Percentiles rank a stretch among this genome's conserved stretches.
phyloP scores from a whole-genome alignment of 2,797 vertebrate genomes.

The Neosilurus mollespiculum region DNA sequence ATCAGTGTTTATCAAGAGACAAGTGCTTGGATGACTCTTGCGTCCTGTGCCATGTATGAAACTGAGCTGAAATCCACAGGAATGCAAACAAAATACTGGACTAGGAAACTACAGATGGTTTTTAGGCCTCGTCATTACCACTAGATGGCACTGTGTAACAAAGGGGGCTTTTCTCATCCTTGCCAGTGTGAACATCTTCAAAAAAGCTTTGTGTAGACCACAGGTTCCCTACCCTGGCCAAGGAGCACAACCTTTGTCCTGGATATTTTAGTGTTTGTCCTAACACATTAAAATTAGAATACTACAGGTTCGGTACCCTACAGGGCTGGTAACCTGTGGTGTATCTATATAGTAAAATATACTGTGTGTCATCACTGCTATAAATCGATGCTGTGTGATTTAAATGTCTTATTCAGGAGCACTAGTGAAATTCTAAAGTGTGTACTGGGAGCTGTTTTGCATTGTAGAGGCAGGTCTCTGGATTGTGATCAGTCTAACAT shows the following conservation, averaged over 20 bases:
- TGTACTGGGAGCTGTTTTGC: background rate
- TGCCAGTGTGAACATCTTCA: background rate
- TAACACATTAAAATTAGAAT: background rate
- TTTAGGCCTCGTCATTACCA: constrained; percentile 18
- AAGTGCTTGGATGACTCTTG: constrained; percentile 29
- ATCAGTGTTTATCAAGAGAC: constrained; percentile 30
- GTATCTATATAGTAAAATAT: background rate
- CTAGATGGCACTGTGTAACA: constrained; percentile 59
- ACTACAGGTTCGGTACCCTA: background rate
- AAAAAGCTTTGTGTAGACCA: constrained; percentile 28
- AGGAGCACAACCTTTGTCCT: background rate
- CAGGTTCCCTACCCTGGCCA: background rate
- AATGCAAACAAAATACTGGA: constrained; percentile 28
- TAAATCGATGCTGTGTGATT: background rate
- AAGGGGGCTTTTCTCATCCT: constrained; percentile 7
- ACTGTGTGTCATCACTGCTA: background rate
- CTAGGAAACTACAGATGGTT: constrained; percentile 14
- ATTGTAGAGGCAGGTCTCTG: background rate
- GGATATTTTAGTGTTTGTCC: background rate
- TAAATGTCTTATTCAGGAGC: background rate
- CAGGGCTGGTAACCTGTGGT: no score
- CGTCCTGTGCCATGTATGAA: constrained; percentile 28
- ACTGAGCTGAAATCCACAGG: constrained; percentile 24
- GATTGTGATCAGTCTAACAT: constrained; percentile 14
- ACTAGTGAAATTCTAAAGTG: background rate